Conservation (phyloP, 2,113 vertebrate species). For the Hemicordylus capensis region DNA sequence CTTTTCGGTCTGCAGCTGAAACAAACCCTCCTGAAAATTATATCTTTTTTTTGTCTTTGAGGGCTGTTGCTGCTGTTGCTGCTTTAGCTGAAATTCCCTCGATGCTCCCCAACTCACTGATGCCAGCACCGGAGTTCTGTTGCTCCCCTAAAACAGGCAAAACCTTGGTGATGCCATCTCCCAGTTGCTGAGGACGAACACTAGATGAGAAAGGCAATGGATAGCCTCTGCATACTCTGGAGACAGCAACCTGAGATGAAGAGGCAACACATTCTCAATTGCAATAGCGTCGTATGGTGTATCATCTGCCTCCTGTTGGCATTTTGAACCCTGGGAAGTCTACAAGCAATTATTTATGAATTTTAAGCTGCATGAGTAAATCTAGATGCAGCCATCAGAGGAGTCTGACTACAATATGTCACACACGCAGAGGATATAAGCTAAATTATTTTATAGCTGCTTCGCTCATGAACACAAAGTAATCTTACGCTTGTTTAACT, state of each 20-base stretch:
- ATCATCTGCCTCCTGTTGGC: slow-evolving; percentile 62
- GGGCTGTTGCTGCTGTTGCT: slow-evolving; percentile 79
- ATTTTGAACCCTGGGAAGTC: slow-evolving; percentile 61
- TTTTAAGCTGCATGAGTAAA: slow-evolving; percentile 22
- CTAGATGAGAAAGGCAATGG: slow-evolving; percentile 81
- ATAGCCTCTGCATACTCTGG: slow-evolving; percentile 73
- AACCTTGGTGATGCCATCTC: slow-evolving; percentile 78
- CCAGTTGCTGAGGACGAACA: slow-evolving; percentile 85
- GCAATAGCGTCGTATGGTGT: slow-evolving; percentile 42
- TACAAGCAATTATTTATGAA: slow-evolving; percentile 55
- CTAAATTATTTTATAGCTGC: no score
- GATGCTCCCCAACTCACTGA: slow-evolving; percentile 61
- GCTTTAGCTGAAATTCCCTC: slow-evolving; percentile 72
- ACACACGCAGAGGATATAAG: background rate
- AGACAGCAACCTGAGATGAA: slow-evolving; percentile 73
- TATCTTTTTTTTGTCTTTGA: background rate
- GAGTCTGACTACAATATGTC: background rate
- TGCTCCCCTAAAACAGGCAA: slow-evolving; percentile 71
- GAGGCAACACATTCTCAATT: slow-evolving; percentile 49
- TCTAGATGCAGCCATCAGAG: slow-evolving; percentile 1
- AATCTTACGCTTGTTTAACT: no score
- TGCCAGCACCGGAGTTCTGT: slow-evolving; percentile 63
- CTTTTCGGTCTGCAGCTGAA: slow-evolving; percentile 73
- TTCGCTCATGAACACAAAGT: no score
- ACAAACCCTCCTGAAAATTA: slow-evolving; percentile 73